Evolutionary conservation across 2,888 invertebrate species (phyloP), one percentile per base, ranked within the genome.

Genomic region (Tipula lateralis): DNA sequence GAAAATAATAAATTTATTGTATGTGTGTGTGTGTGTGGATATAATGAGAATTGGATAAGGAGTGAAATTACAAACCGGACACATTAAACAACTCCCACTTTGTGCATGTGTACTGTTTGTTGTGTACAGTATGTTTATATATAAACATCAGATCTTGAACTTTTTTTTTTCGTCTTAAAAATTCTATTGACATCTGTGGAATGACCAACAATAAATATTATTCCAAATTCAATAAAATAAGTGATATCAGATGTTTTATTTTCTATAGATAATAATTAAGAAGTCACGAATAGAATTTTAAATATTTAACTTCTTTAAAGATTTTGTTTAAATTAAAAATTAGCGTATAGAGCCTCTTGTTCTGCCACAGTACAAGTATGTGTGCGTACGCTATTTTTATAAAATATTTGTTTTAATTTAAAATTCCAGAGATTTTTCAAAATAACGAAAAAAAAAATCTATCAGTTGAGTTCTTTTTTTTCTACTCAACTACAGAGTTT

Each of bases 31-130:
- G 39, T 24, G 24, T 24, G 19, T 66, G n/a, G n/a, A n/a, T n/a
- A n/a, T n/a, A n/a, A 66, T 12, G 24, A 19, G 66, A 9, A 66
- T 66, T 39, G 13, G 9, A 9, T 66, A 66, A 12, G 66, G 66
- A 66, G 66, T 66, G 66, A 66, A 66, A 66, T 66, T 66, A 66
- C 66, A 66, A 66, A 66, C 66, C 66, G 66, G 66, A 66, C 66
- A 66, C 24, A 24, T 66, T 66, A 66, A 39, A 39, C 4, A 39
- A 66, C 24, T 66, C 12, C 24, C 66, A 66, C 66, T 66, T 24
- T 19, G 66, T 44, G 16, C 16, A 16, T 44, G 4, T 16, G 2
- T 24, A 66, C 24, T n/a, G n/a, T n/a, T n/a, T n/a, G n/a, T n/a
- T n/a, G n/a, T n/a, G 66, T 24, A n/a, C 44, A 32, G 3, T 7